Evolutionary conservation across 1,140 invertebrate species (phyloP).

Genomic region (Dendrolimus kikuchii): DNA sequence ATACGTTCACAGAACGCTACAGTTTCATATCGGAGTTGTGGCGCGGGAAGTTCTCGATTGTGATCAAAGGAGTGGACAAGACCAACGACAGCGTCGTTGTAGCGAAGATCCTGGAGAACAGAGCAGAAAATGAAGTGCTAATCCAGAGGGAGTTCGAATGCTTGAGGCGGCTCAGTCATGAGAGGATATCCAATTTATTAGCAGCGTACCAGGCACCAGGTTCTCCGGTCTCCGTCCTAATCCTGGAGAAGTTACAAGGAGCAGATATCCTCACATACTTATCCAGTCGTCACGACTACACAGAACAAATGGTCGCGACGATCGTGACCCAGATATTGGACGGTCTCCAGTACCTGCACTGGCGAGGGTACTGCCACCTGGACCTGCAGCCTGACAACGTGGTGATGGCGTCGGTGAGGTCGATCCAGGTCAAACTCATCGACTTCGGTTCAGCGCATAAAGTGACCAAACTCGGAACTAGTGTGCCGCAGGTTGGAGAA

Average conservation of each 20-base stretch:
- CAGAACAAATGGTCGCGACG: constrained; percentile 90
- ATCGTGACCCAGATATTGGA: constrained; percentile 90
- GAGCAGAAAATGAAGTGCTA: constrained; percentile 76
- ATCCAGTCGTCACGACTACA: constrained; percentile 88
- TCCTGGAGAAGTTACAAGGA: constrained; percentile 92
- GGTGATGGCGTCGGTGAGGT: constrained; percentile 91
- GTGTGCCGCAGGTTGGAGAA: constrained; percentile 79
- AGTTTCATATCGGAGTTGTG: constrained; percentile 88
- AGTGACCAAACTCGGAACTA: constrained; percentile 84
- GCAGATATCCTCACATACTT: constrained; percentile 93
- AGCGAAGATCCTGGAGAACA: constrained; percentile 85
- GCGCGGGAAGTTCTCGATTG: constrained; percentile 88
- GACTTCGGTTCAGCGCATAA: constrained; percentile 91
- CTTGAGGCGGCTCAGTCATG: constrained; percentile 85
- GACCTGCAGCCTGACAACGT: constrained; percentile 97
- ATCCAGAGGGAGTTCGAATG: constrained; percentile 87
- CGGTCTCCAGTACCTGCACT: constrained; percentile 93
- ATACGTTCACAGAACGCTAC: constrained; percentile 80
- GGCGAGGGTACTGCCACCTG: constrained; percentile 92
- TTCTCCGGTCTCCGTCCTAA: constrained; percentile 79
- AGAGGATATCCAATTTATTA: constrained; percentile 84
- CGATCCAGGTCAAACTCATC: constrained; percentile 91
- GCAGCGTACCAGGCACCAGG: constrained; percentile 80
- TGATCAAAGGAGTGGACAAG: constrained; percentile 88
- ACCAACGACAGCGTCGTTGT: constrained; percentile 80